Evolutionary conservation across 1,140 invertebrate species (phyloP), one percentile per base, ranked within the genome.

Genomic region (Plodia interpunctella): DNA sequence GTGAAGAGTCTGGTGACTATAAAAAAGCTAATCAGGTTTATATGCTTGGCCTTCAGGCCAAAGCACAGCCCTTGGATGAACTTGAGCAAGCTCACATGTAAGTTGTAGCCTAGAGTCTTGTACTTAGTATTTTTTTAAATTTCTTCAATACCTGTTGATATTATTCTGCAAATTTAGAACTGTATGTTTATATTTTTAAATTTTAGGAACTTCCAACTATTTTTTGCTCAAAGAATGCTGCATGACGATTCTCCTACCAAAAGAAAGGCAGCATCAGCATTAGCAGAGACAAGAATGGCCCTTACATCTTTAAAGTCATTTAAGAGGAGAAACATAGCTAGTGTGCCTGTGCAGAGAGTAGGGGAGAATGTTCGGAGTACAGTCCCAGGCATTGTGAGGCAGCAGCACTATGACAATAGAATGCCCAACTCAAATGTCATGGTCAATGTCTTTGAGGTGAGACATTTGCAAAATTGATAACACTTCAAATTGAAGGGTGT

Each of bases 1-100:
- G 94, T 68, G 95, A 96, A 83, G 92, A 93, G 72, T 91, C 91
- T 52, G 93, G 93, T 51, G 94, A 96, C 86, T 94, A 92, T 70
- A 93, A 94, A 79, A 92, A 92, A 68, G 95, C 95, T 0, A 93
- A 96, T 80, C 91, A 94, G 68, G 91, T 96, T 6, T 96, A 94
- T 72, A 90, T 93, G 69, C 76, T 94, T 57, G 95, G 94, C n/a
- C 86, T 95, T 30, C 85, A 91, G 44, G 92, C 92, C 59, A 90
- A 91, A 20, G 95, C 95, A 10, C 92, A 96, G 72, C 95, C 95
- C 0, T 86, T 91, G 49, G 94, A 95, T 49, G 94, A 95, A 74
- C 83, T 96, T 4, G 90, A 93, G 65, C 91, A 92, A 66, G 94
- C 94, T 8, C 94, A 96, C 74, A 91, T 92, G 92, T 94, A 91